phyloP scores from a whole-genome alignment of 2,113 vertebrate species.

The Tetrax tetrax region DNA sequence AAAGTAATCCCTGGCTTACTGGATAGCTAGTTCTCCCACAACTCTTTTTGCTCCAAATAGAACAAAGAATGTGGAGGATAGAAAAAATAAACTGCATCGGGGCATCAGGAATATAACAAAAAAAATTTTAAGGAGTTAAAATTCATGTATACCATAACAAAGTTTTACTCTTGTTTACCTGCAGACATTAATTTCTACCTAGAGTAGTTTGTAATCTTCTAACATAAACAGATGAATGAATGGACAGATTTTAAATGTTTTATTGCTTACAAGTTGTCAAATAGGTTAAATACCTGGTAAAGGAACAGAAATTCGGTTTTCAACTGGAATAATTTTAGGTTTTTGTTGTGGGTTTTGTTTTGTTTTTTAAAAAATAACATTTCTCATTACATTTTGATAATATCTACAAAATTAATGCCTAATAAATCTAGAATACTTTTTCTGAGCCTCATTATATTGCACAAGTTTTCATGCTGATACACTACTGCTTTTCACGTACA shows the following conservation, averaged over 20 bases:
- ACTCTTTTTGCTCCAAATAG: background rate
- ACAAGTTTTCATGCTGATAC: background rate
- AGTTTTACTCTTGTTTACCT: background rate
- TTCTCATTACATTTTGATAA: background rate
- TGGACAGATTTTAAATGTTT: constrained; percentile 54
- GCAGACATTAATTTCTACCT: background rate
- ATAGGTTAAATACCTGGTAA: background rate
- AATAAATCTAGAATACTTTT: background rate
- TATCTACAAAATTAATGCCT: background rate
- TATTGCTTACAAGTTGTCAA: constrained; percentile 8
- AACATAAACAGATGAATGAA: background rate
- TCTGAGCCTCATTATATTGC: background rate
- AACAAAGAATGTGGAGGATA: background rate
- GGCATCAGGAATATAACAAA: background rate
- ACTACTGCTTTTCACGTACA: background rate
- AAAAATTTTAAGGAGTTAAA: background rate
- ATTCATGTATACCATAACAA: background rate
- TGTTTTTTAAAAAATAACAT: background rate
- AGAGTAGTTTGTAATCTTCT: background rate
- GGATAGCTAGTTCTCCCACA: background rate
- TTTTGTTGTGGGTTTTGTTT: background rate
- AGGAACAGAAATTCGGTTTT: background rate
- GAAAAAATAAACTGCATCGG: background rate
- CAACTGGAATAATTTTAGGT: background rate
- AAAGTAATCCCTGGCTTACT: background rate